Evolutionary conservation across 1,140 invertebrate species (phyloP), one percentile per base, ranked within the genome.

Genomic region (Dufourea novaeangliae): DNA sequence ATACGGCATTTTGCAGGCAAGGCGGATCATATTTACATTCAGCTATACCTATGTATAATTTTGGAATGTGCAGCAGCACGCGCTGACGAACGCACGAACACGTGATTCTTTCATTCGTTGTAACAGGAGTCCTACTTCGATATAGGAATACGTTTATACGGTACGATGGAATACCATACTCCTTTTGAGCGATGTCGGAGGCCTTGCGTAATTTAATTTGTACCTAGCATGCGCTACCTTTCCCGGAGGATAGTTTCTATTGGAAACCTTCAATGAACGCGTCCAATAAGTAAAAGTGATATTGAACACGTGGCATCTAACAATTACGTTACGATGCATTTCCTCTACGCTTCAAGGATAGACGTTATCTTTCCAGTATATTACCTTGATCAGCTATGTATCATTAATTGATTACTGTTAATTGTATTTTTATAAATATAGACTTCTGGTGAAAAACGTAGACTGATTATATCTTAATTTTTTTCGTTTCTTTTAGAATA

Each of bases 191-290:
- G 6, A 12, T 27, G 64, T 17, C 44, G 3, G 25, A 64, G 17
- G 2, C 20, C 39, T 64, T 64, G n/a, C 39, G 39, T 64, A 64
- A 64, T 46, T 64, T 46, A 64, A 64, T 46, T 64, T 46, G 17
- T 64, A 64, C 25, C 25, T 64, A 46, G 8, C 27, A 4, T 32
- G 20, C 41, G 25, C 20, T 14, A 10, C 20, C 10, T 41, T 57
- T 44, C 7, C 32, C 6, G 12, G 17, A n/a, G 64, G 64, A 32
- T 22, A 32, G 29, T 59, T 44, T 59, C 39, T 44, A 57, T 29
- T 25, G 25, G 20, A 57, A 57, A 25, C 46, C 32, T 68, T 37
- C 29, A 11, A 37, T 68, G 32, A 46, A 10, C 8, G 32, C 11
- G 17, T 68, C 17, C 32, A 37, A 68, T 54, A 3, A 22, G 20